These are phyloP conservation scores for Candidula unifasciata DNA, from an alignment of 2,888 invertebrate genomes.

Conservation along the genomic window DNA sequence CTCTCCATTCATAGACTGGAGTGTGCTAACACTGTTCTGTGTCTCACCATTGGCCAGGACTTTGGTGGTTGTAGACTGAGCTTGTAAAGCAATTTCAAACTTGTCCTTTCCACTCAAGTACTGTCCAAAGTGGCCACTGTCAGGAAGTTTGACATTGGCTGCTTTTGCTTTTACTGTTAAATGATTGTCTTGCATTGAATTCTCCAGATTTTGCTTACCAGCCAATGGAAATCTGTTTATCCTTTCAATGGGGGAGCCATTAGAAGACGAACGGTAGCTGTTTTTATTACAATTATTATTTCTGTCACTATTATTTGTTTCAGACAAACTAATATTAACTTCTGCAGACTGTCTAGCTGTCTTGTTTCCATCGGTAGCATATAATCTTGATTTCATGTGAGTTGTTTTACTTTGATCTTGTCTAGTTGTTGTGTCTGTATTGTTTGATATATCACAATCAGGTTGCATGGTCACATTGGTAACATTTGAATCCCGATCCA, in stretches of 20 bases:
- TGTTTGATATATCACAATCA: not conserved
- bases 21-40: not conserved
- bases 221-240: constrained; percentile 52
- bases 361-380: not conserved
- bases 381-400: not conserved
- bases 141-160: not conserved
- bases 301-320: not conserved
- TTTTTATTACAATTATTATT: not conserved
- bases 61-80: not conserved
- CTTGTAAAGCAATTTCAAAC: constrained; percentile 60
- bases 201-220: not conserved
- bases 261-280: not conserved
- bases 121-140: not conserved
- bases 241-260: constrained; percentile 2
- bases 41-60: not conserved
- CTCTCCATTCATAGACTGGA: not conserved
- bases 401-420: too few species aligned
- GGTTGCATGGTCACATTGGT: not conserved
- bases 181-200: not conserved
- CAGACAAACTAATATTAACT: not conserved
- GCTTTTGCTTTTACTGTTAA: not conserved
- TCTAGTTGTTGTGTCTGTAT: not conserved
- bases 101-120: constrained; percentile 56
- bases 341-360: too few species aligned
- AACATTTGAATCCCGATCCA: not conserved